phyloP scores from a whole-genome alignment of 2,113 vertebrate genomes.

The Hemiscyllium ocellatum region DNA sequence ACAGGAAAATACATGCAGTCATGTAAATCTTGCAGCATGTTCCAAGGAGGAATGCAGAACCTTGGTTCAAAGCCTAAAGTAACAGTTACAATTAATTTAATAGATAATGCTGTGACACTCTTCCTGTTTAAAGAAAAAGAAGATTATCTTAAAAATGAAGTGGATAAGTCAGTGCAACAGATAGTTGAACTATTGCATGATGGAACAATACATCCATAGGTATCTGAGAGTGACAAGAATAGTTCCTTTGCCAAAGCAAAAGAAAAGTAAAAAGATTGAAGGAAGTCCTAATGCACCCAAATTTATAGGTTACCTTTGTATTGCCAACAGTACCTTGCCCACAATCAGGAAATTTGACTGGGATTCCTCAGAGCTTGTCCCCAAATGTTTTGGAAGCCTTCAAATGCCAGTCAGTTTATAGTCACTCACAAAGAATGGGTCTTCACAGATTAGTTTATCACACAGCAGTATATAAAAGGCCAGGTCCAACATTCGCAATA shows the following conservation, averaged over 20 bases:
- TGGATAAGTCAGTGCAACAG: constrained; percentile 49
- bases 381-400: neutral
- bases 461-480: neutral
- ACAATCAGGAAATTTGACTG: neutral
- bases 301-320: neutral
- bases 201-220: neutral
- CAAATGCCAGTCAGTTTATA: neutral
- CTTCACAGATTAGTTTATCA: neutral
- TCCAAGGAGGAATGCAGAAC: constrained; percentile 62
- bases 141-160: constrained; percentile 56
- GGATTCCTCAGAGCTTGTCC: neutral
- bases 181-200: constrained; percentile 46
- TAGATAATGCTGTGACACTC: constrained; percentile 65
- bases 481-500: neutral
- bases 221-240: neutral
- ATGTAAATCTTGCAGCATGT: constrained; percentile 59
- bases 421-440: neutral
- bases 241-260: neutral
- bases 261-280: neutral
- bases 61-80: constrained; percentile 71
- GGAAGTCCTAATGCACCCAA: neutral
- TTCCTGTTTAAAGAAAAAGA: constrained; percentile 64
- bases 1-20: constrained; percentile 61
- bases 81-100: constrained; percentile 76
- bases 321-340: neutral